Percentiles rank a stretch among this genome's conserved stretches.
These are phyloP conservation scores for Aeoliscus strigatus DNA, from an alignment of 2,797 vertebrate genomes.

Conservation along the genomic window DNA sequence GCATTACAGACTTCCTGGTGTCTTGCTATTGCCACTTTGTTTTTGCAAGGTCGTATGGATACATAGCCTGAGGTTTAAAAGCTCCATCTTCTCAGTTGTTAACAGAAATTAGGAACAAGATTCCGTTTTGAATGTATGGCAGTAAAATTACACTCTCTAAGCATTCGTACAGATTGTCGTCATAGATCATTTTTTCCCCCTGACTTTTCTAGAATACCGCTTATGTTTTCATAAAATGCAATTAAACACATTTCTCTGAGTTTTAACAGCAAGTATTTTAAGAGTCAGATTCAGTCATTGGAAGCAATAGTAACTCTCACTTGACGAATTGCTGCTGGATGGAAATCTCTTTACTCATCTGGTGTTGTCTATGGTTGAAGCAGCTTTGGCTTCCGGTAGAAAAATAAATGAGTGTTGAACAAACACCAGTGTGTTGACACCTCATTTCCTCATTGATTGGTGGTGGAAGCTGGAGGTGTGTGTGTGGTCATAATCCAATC, in stretches of 20 bases:
- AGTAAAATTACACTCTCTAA: slow-evolving; percentile 12
- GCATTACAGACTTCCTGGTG: slow-evolving; percentile 65
- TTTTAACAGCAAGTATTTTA: not conserved
- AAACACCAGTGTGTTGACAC: slow-evolving; percentile 79
- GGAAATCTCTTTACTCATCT: slow-evolving; percentile 52
- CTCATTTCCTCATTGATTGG: slow-evolving; percentile 81
- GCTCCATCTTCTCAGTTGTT: slow-evolving; percentile 32
- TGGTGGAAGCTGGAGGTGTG: slow-evolving; percentile 55
- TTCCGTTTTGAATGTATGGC: slow-evolving; percentile 21
- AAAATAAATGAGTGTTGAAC: slow-evolving; percentile 76
- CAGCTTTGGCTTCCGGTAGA: slow-evolving; percentile 63
- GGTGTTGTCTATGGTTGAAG: slow-evolving; percentile 44
- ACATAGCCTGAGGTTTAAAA: slow-evolving; percentile 53
- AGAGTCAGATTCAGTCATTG: slow-evolving; percentile 11
- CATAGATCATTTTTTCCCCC: slow-evolving; percentile 26
- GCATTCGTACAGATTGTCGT: slow-evolving; percentile 14
- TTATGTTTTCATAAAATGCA: slow-evolving; percentile 9
- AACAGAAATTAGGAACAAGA: slow-evolving; percentile 35
- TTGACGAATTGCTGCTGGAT: slow-evolving; percentile 31
- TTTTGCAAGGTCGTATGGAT: slow-evolving; percentile 51
- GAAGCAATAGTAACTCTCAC: slow-evolving; percentile 5
- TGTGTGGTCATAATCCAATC: slow-evolving; percentile 82
- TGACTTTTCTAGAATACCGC: slow-evolving; percentile 17
- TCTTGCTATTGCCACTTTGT: slow-evolving; percentile 56
- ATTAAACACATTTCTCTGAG: slow-evolving; percentile 9